Evolutionary conservation across 2,888 invertebrate genomes (phyloP), one percentile per base, ranked within the genome.

Genomic region (Polyommatus iphigenia): DNA sequence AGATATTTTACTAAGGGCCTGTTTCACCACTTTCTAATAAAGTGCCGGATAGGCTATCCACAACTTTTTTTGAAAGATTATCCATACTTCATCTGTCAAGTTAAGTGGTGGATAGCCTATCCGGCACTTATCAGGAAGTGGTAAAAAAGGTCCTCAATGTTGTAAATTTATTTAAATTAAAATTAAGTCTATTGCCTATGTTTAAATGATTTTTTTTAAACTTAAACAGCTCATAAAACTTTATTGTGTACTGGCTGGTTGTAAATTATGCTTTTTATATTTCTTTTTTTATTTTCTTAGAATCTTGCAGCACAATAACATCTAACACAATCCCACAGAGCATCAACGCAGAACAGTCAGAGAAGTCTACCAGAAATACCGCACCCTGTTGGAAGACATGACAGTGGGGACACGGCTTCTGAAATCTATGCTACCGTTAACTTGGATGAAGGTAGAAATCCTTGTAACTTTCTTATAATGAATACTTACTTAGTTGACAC

Each of bases 341-440:
- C 94, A 73, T 94, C 94, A 62, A 91, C 94, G 41, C 94, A 94
- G 82, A 94, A 94, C 86, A 94, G 93, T 80, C 96, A 97, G 85
- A 94, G 98, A 84, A 98, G 98, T 90, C 94, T 98, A 81, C 98
- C 98, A 41, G 98, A 98, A 88, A 97, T 98, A 85, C 94, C 94
- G 1, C 93, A 94, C 57, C 97, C 98, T 10, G 95, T 96, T 46
- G 96, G 96, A 57, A 95, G 96, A 83, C 94, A 94, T 81, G 95
- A 95, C 83, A 91, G 93, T 80, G 96, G 96, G 3, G 98, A 98
- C 88, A 97, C 97, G 76, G 96, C 96, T 10, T 98, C 97, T 0
- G 98, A 98, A 86, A 95, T 98, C 80, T 98, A 98, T 87, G 98
- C 98, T 59, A 98, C 98, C 7, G 97, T 98, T 20, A 96, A 96